Conservation (phyloP, 2,797 vertebrate genomes). For the Bovichtus diacanthus region DNA sequence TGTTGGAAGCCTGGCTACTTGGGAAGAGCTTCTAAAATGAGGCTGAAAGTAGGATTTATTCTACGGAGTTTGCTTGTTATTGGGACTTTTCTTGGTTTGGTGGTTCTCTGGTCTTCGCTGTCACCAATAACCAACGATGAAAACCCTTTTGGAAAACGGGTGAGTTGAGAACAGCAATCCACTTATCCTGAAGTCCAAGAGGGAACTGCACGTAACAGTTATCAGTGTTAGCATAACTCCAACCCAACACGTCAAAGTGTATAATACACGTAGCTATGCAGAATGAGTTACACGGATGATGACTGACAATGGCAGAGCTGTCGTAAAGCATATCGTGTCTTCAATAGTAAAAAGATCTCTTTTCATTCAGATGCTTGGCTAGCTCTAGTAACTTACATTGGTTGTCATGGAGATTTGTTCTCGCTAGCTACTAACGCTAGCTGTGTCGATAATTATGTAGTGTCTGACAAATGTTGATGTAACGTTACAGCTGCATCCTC, state of each 20-base stretch:
- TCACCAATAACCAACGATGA: conserved; percentile 86
- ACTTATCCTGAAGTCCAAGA: not conserved
- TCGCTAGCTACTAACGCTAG: not conserved
- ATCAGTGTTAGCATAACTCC: conserved; percentile 2
- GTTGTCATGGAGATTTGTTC: conserved; percentile 80
- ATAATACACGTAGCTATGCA: too few relatives aligned
- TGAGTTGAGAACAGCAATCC: conserved; percentile 54
- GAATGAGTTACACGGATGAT: not conserved
- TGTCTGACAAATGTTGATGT: not conserved
- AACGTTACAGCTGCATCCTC: not conserved
- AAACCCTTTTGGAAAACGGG: conserved; percentile 76
- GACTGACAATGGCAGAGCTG: accelerated
- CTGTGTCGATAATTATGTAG: not conserved
- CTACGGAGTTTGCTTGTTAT: conserved; percentile 89
- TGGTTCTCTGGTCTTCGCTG: conserved; percentile 93
- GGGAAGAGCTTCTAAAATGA: conserved; percentile 80
- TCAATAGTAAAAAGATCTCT: not conserved
- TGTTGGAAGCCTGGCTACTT: conserved; percentile 13
- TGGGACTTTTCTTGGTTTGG: conserved; percentile 90
- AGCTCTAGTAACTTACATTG: conserved; percentile 11
- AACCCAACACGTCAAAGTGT: too few relatives aligned
- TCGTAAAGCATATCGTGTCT: not conserved
- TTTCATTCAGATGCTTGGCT: conserved; percentile 23
- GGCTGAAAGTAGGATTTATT: conserved; percentile 92
- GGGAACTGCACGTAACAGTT: not conserved